Base-by-base conservation (phyloP, 2,113 vertebrate species). In the Osmerus mordax region DNA sequence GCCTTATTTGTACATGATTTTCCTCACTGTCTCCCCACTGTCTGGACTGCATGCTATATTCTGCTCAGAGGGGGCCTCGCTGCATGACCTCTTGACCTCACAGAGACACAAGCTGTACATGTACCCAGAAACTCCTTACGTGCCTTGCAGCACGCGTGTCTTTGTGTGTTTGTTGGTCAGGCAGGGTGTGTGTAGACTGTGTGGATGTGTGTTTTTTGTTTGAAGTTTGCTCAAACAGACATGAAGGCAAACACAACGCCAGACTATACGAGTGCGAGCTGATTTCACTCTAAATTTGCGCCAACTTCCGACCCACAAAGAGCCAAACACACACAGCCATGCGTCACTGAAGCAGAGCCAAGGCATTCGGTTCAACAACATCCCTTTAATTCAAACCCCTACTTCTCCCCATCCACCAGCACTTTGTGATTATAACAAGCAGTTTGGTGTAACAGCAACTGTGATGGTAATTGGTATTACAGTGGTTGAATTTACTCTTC, bases 361-460 rank as follows among this genome's bases (percentile, higher is more conserved):
- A 47, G 41, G 41, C 41, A 7, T 47, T 47, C 41, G 9, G 41
- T 47, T 47, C 41, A 47, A 47, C 41, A 47, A 47, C 41, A 47
- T 47, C 41, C 41, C 9, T 47, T 47, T 47, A 47, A 47, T 11
- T 47, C 41, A 47, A 47, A 47, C 41, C 7, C 41, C 9, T 12
- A 47, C 41, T 11, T 47, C 41, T 47, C 56, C 56, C 56, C 4
- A 21, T 59, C 14, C 14, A 19, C 56, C 56, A 59, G 21, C 56
- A n/a, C 21, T 59, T 8, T 32, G 59, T 65, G 67, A 78, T 76
- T 81, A 72, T 52, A 73, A 63, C 56, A 56, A 56, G 68, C 75
- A 73, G 59, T 78, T 71, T 75, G 81, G 28, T n/a, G 70, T 76
- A 71, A 83, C 71, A 80, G 74, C 47, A 25, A 78, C 63, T 53